Evolutionary conservation across 2,888 invertebrate genomes (phyloP).

Genomic region (Brachypalpus laphriformis): DNA sequence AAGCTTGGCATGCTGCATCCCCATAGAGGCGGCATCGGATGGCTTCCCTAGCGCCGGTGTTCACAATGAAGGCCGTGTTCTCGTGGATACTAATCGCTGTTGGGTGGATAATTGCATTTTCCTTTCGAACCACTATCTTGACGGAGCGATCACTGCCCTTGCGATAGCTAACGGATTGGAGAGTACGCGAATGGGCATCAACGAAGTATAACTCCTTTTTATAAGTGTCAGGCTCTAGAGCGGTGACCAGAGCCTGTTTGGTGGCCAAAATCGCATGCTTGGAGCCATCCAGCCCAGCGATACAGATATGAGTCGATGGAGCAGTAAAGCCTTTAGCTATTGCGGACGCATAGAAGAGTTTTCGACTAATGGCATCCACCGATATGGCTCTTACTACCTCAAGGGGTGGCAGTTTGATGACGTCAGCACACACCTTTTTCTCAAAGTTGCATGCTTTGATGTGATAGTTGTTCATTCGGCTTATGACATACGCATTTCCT

Average conservation of each 20-base stretch:
- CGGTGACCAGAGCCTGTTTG: conserved; percentile 81
- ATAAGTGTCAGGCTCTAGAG: conserved; percentile 84
- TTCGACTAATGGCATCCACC: conserved; percentile 86
- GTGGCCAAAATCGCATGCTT: conserved; percentile 82
- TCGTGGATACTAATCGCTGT: conserved; percentile 89
- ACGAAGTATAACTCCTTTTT: conserved; percentile 89
- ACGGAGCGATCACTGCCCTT: conserved; percentile 82
- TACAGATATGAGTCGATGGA: conserved; percentile 84
- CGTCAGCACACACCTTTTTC: conserved; percentile 84
- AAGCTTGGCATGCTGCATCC: conserved; percentile 83
- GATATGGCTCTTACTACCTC: conserved; percentile 85
- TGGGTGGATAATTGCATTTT: conserved; percentile 84
- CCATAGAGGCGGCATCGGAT: conserved; percentile 86
- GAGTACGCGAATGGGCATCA: conserved; percentile 85
- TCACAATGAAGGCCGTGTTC: conserved; percentile 89
- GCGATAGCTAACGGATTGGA: conserved; percentile 84
- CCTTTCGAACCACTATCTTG: conserved; percentile 82
- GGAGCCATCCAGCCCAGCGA: conserved; percentile 84
- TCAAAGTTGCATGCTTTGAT: conserved; percentile 85
- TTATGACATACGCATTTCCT: conserved; percentile 88
- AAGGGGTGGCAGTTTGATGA: conserved; percentile 84
- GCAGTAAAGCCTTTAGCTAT: conserved; percentile 82
- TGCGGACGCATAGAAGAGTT: conserved; percentile 85
- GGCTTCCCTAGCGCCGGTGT: conserved; percentile 84
- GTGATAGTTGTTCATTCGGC: conserved; percentile 81